Percentiles rank a stretch among this genome's conserved stretches.
phyloP scores from a whole-genome alignment of 2,888 invertebrate genomes.

The Aphodius granarius region DNA sequence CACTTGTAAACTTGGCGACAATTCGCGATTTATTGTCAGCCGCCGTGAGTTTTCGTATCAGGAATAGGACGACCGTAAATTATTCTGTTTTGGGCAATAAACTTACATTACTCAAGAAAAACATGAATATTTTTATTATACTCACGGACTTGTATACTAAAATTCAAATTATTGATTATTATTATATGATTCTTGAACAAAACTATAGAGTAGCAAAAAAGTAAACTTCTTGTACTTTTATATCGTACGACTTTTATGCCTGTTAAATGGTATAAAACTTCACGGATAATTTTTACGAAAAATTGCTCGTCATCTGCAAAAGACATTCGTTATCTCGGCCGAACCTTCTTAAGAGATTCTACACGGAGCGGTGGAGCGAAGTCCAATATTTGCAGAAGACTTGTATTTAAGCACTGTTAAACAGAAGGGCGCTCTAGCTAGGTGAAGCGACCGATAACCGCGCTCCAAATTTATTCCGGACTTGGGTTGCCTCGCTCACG shows the following conservation, averaged over 20 bases:
- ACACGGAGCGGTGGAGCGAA: neutral
- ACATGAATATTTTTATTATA: neutral
- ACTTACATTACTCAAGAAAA: neutral
- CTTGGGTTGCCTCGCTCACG: neutral
- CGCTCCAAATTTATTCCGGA: neutral
- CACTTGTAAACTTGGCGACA: conserved; percentile 6
- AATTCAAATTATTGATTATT: neutral
- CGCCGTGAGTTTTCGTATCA: neutral
- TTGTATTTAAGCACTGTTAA: neutral
- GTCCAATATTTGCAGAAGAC: neutral
- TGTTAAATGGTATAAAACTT: neutral
- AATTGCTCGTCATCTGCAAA: neutral
- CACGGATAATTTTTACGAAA: neutral
- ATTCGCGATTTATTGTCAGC: neutral
- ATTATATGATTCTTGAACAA: too few species aligned
- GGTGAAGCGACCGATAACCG: neutral
- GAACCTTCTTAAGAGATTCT: neutral
- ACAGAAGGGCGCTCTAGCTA: neutral
- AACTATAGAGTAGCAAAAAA: too few species aligned
- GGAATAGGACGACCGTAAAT: neutral
- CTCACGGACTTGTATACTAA: neutral
- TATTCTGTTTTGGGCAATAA: neutral
- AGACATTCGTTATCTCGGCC: neutral
- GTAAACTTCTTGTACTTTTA: too few species aligned
- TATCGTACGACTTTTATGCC: too few species aligned